These are phyloP conservation scores for Drosophila prolongata DNA, from an alignment of 2,888 invertebrate species.

Conservation along the genomic window DNA sequence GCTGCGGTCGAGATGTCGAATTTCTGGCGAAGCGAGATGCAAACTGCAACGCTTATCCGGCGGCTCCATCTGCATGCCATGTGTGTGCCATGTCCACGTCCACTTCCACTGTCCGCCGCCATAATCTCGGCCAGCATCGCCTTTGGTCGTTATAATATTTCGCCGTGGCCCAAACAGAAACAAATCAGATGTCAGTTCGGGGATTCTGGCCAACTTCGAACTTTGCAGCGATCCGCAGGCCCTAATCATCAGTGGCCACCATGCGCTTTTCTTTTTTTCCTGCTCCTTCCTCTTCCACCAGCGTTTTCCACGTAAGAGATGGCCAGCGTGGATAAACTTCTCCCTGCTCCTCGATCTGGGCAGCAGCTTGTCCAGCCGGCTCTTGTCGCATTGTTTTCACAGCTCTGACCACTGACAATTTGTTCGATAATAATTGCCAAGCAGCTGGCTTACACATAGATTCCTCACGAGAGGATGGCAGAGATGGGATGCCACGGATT, in stretches of 20 bases:
- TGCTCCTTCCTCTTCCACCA: constrained; percentile 7
- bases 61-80: constrained; percentile 41
- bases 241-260: constrained; percentile 80
- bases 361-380: constrained; percentile 1
- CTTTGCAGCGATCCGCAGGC: constrained; percentile 52
- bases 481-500: constrained; percentile 39
- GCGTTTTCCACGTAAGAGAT: constrained; percentile 46
- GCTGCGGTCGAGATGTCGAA: constrained; percentile 40
- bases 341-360: background rate
- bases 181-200: constrained; percentile 83
- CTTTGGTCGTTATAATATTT: constrained; percentile 83
- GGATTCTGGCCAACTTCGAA: constrained; percentile 39
- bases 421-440: constrained; percentile 84
- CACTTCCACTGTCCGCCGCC: constrained; percentile 18
- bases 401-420: constrained; percentile 82
- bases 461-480: constrained; percentile 31
- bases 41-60: constrained; percentile 39
- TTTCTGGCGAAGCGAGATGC: constrained; percentile 51
- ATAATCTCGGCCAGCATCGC: constrained; percentile 69
- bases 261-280: constrained; percentile 28
- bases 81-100: constrained; percentile 40
- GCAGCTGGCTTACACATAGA: constrained; percentile 83
- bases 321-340: constrained; percentile 31
- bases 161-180: constrained; percentile 70
- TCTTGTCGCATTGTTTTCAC: constrained; percentile 76